These are phyloP conservation scores for Naja naja DNA, from an alignment of 2,113 vertebrate genomes.

Conservation along the genomic window DNA sequence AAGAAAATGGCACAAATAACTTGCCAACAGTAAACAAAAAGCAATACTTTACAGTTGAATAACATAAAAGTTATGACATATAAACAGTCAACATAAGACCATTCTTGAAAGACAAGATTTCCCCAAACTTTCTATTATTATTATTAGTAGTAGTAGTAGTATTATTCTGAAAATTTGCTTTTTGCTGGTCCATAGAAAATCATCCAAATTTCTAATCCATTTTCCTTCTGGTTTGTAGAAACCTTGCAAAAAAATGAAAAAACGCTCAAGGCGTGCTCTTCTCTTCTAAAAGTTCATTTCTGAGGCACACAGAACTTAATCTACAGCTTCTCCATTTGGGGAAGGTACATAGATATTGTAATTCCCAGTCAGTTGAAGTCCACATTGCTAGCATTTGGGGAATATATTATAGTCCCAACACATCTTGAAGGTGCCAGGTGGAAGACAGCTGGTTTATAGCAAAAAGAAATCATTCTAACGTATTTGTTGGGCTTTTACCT, in stretches of 20 bases:
- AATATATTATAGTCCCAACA: neutral
- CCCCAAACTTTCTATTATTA: neutral
- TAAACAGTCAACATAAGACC: neutral
- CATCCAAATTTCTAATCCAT: neutral
- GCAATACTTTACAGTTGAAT: neutral
- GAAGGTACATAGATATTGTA: neutral
- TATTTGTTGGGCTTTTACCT: neutral
- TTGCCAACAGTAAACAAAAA: neutral
- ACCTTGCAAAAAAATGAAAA: neutral
- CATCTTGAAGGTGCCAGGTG: neutral
- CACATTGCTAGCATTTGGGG: neutral
- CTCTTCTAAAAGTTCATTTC: neutral
- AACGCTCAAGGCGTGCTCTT: neutral
- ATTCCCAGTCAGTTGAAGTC: neutral
- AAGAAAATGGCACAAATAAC: neutral
- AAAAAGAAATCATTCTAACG: neutral
- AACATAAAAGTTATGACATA: neutral
- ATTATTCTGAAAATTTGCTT: neutral
- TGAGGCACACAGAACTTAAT: neutral
- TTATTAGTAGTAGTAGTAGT: too few species aligned
- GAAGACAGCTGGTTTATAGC: neutral
- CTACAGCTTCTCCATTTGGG: neutral
- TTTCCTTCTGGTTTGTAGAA: neutral
- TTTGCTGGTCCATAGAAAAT: neutral
- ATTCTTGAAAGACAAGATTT: neutral